Evolutionary conservation across 1,140 invertebrate species (phyloP).

Genomic region (Drosophila kurseongensis): DNA sequence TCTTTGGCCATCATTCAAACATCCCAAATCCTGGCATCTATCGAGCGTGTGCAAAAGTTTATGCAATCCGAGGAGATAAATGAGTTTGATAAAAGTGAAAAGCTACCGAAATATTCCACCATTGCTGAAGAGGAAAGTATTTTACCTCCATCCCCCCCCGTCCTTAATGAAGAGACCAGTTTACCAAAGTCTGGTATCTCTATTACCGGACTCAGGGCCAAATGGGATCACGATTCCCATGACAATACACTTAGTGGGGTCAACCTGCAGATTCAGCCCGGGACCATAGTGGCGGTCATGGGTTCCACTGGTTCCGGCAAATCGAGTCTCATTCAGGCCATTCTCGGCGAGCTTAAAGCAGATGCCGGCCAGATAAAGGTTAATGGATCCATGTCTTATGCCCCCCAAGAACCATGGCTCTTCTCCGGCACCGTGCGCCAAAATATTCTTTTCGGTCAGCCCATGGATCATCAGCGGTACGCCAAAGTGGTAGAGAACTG

Average conservation of each 20-base stretch:
- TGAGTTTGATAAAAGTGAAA: slow-evolving; percentile 66
- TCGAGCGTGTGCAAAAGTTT: slow-evolving; percentile 89
- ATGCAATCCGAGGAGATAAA: slow-evolving; percentile 88
- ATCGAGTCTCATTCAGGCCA: slow-evolving; percentile 92
- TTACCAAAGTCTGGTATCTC: slow-evolving; percentile 75
- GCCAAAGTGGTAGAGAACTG: slow-evolving; percentile 90
- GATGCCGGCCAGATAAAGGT: slow-evolving; percentile 88
- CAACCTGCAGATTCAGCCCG: slow-evolving; percentile 87
- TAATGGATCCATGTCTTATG: slow-evolving; percentile 93
- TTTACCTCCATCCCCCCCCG: slow-evolving; percentile 10
- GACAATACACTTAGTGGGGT: slow-evolving; percentile 87
- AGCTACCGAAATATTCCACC: slow-evolving; percentile 4
- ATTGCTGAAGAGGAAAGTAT: no score
- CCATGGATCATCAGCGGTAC: slow-evolving; percentile 90
- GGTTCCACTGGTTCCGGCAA: slow-evolving; percentile 91
- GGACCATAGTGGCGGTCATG: slow-evolving; percentile 88
- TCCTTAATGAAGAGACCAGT: slow-evolving; percentile 68
- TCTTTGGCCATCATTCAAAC: slow-evolving; percentile 85
- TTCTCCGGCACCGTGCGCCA: slow-evolving; percentile 91
- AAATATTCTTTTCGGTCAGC: slow-evolving; percentile 95
- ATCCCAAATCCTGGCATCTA: slow-evolving; percentile 88
- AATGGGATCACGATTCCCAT: slow-evolving; percentile 83
- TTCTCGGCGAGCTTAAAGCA: slow-evolving; percentile 92
- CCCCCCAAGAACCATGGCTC: slow-evolving; percentile 97
- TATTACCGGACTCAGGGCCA: slow-evolving; percentile 66